A percentile compares a stretch with the other conserved stretches of the same genome.
Conservation (phyloP, 2,113 vertebrate species). For the Pristiophorus japonicus region DNA sequence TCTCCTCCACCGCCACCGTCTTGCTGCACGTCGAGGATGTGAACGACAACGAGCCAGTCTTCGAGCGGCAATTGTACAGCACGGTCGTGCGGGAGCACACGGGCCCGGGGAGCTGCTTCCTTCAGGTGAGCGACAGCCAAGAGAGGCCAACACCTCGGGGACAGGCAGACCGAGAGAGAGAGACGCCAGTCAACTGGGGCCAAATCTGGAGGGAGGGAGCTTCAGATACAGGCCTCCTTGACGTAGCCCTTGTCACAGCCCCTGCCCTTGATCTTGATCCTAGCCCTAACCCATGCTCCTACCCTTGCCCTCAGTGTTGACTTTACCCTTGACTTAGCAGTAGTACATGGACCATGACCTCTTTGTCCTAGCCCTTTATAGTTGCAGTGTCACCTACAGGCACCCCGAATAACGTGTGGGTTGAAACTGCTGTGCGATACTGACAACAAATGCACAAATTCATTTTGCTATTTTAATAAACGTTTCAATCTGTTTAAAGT, state of each 20-base stretch:
- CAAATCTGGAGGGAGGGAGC: neutral
- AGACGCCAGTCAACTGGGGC: too few species aligned
- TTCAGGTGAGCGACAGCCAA: conserved; percentile 64
- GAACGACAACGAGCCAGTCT: conserved; percentile 83
- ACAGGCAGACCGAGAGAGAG: neutral
- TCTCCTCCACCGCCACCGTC: conserved; percentile 66
- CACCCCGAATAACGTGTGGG: too few species aligned
- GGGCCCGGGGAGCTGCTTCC: conserved; percentile 60
- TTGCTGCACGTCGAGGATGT: conserved; percentile 67
- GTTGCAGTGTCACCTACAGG: neutral
- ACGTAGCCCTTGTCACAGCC: too few species aligned
- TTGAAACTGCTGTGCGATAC: neutral
- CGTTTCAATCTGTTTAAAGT: neutral
- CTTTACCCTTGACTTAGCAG: neutral
- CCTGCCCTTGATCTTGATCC: neutral
- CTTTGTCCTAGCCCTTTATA: neutral
- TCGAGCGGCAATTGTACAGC: conserved; percentile 70
- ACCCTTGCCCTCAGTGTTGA: too few species aligned
- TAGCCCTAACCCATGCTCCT: too few species aligned
- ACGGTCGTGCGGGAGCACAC: conserved; percentile 67
- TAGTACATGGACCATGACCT: too few species aligned
- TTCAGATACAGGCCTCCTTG: too few species aligned
- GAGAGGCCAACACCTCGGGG: neutral
- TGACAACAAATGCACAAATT: too few species aligned
- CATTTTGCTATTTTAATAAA: neutral